Percentiles rank a stretch among this genome's conserved stretches.
phyloP scores from a whole-genome alignment of 2,888 invertebrate genomes.

The Agonum fuliginosum region DNA sequence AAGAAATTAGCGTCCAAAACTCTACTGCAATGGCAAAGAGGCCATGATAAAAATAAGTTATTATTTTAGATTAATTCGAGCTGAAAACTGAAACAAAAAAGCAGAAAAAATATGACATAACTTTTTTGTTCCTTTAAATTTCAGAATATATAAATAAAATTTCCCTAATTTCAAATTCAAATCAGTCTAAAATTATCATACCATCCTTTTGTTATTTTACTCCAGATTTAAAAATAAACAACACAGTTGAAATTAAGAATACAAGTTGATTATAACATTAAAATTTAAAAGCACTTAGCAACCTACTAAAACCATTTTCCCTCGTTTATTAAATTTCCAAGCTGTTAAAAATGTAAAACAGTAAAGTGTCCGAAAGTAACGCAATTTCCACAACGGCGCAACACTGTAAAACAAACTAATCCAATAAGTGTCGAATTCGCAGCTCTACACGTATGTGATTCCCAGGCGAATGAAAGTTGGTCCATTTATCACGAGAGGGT shows the following conservation, averaged over 20 bases:
- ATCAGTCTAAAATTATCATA: too few relatives aligned
- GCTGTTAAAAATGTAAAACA: slow-evolving; percentile 10
- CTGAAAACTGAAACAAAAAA: too few relatives aligned
- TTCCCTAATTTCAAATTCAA: too few relatives aligned
- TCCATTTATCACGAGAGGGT: slow-evolving; percentile 42
- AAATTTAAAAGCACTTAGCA: slow-evolving; percentile 25
- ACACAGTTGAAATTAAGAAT: neutral
- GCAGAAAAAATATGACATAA: too few relatives aligned
- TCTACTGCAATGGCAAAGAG: too few relatives aligned
- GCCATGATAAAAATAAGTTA: too few relatives aligned
- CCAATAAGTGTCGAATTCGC: slow-evolving; percentile 46
- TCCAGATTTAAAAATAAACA: too few relatives aligned
- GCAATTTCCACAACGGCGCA: slow-evolving; percentile 9
- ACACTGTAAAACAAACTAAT: slow-evolving; percentile 18
- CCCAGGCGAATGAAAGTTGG: neutral
- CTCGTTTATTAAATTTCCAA: slow-evolving; percentile 40
- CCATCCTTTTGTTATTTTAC: too few relatives aligned
- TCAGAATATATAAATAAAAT: too few relatives aligned
- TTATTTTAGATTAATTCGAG: too few relatives aligned
- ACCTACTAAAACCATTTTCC: neutral
- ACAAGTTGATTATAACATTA: neutral
- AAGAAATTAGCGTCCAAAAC: too few relatives aligned
- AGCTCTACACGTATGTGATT: slow-evolving; percentile 24
- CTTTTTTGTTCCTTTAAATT: too few relatives aligned
- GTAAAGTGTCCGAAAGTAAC: slow-evolving; percentile 5